These are phyloP conservation scores for Phalacrocorax aristotelis DNA, from an alignment of 2,113 vertebrate genomes.

Conservation along the genomic window DNA sequence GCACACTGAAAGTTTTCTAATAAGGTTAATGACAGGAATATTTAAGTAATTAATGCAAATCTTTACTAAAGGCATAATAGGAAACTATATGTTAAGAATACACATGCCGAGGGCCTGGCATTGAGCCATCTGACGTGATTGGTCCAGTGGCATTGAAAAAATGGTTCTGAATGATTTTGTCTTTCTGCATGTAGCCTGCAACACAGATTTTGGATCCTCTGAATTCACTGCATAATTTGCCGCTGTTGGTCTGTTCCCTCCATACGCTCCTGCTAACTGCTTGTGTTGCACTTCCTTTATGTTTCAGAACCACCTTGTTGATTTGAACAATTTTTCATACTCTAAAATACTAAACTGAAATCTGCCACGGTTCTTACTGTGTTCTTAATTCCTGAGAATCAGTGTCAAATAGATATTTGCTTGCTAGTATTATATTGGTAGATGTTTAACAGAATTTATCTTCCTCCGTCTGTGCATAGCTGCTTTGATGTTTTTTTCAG, in stretches of 20 bases:
- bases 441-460: neutral
- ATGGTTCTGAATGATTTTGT: neutral
- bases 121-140: neutral
- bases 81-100: neutral
- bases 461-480: neutral
- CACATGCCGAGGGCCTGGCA: neutral
- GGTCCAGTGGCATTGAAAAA: neutral
- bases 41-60: neutral
- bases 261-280: conserved; percentile 2
- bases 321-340: neutral
- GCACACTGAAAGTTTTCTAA: neutral
- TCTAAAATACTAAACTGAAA: conserved; percentile 6
- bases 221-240: conserved; percentile 9
- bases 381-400: neutral
- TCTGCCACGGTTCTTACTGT: neutral
- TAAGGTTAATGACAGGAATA: neutral
- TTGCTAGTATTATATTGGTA: neutral
- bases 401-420: neutral
- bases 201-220: neutral
- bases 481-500: neutral
- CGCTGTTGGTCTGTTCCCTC: neutral
- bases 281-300: conserved; percentile 14
- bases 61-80: neutral
- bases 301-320: neutral
- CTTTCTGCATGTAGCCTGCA: neutral